Evolutionary conservation across 2,888 invertebrate genomes (phyloP).

Genomic region (Phania funesta): DNA sequence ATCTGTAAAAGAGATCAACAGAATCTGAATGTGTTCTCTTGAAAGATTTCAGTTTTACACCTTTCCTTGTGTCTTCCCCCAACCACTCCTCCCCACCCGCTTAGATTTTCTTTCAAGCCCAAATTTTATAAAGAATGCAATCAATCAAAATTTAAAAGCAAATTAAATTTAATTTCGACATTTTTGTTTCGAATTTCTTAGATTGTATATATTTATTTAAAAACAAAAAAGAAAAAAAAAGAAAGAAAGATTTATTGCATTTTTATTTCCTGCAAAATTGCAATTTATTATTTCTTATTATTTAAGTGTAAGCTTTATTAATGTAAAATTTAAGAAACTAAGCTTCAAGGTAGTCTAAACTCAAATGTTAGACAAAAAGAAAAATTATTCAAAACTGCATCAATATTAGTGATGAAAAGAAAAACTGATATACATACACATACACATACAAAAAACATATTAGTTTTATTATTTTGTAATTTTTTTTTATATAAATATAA

Average conservation of each 20-base stretch:
- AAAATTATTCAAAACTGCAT: slow-evolving; percentile 34
- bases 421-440: too few species aligned
- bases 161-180: too few species aligned
- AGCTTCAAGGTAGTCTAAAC: slow-evolving; percentile 43
- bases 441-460: too few species aligned
- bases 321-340: neutral
- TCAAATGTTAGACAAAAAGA: slow-evolving; percentile 11
- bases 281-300: slow-evolving; percentile 8
- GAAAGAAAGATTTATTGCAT: neutral
- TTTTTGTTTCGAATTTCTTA: slow-evolving; percentile 24
- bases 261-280: too few species aligned
- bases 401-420: slow-evolving; percentile 38
- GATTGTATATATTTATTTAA: slow-evolving; percentile 48
- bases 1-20: neutral
- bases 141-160: neutral
- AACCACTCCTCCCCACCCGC: neutral
- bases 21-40: neutral
- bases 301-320: slow-evolving; percentile 28
- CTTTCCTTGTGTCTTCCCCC: slow-evolving; percentile 11
- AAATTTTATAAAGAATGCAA: slow-evolving; percentile 16
- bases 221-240: too few species aligned
- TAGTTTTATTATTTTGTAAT: too few species aligned
- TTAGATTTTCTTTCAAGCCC: slow-evolving; percentile 12
- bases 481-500: too few species aligned
- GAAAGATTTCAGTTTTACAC: neutral